phyloP scores from a whole-genome alignment of 2,888 invertebrate genomes.

The Teleogryllus oceanicus region DNA sequence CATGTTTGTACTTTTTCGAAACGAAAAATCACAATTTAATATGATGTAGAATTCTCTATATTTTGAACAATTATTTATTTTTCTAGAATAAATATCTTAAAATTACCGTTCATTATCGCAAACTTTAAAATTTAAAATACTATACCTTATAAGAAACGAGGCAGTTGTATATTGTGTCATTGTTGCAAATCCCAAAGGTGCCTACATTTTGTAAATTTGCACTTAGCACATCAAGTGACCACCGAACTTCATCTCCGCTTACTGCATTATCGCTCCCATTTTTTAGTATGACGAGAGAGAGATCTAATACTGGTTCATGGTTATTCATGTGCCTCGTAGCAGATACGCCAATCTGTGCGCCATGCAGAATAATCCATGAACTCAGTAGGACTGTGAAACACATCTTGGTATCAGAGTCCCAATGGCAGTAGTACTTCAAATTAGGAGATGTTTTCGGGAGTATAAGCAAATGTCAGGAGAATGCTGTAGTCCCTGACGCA shows the following conservation, averaged over 20 bases:
- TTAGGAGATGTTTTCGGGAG: no score
- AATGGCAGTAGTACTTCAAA: no score
- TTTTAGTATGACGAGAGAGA: background rate
- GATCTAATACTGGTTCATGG: background rate
- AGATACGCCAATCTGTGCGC: background rate
- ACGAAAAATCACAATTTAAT: no score
- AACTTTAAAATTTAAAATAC: no score
- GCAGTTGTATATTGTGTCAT: no score
- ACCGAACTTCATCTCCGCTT: background rate
- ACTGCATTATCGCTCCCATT: background rate
- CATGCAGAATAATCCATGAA: background rate
- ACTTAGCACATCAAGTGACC: background rate
- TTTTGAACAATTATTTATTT: no score
- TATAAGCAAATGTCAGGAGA: background rate
- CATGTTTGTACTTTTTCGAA: no score
- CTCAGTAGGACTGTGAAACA: background rate
- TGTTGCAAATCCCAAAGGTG: no score
- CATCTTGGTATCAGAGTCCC: background rate
- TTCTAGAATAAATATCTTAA: no score
- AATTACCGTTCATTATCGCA: no score
- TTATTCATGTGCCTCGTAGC: background rate
- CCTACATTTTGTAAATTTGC: background rate
- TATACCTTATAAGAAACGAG: no score
- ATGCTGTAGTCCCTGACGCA: background rate
- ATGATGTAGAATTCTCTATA: no score